phyloP scores from a whole-genome alignment of 1,140 invertebrate genomes.

The Colletes gigas region DNA sequence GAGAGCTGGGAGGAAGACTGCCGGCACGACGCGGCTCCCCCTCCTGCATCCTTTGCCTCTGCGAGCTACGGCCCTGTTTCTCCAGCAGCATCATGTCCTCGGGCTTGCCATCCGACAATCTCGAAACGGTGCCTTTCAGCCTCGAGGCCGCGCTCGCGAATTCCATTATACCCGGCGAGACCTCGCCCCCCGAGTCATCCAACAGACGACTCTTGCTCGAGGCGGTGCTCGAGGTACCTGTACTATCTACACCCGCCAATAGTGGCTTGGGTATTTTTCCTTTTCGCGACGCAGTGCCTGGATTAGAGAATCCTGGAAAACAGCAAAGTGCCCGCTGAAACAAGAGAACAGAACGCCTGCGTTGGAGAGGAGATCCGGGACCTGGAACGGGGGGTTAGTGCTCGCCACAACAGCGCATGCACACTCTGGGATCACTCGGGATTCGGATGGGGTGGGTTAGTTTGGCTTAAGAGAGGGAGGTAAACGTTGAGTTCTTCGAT shows the following conservation, averaged over 20 bases:
- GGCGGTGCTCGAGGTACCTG: slow-evolving; percentile 79
- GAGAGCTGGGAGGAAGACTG: slow-evolving; percentile 84
- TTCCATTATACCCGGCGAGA: slow-evolving; percentile 75
- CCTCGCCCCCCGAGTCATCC: slow-evolving; percentile 79
- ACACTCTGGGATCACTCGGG: slow-evolving; percentile 64
- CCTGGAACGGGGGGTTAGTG: slow-evolving; percentile 79
- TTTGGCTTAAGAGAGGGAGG: slow-evolving; percentile 14
- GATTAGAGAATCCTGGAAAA: slow-evolving; percentile 93
- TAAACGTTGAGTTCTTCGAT: background rate
- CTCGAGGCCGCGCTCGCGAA: slow-evolving; percentile 73
- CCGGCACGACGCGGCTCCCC: slow-evolving; percentile 78
- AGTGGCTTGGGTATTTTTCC: slow-evolving; percentile 91
- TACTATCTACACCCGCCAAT: slow-evolving; percentile 87
- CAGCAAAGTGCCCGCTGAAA: slow-evolving; percentile 91
- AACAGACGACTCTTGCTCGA: slow-evolving; percentile 82
- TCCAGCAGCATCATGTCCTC: slow-evolving; percentile 88
- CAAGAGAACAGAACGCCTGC: slow-evolving; percentile 82
- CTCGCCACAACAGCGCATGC: slow-evolving; percentile 79
- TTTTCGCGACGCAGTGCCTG: slow-evolving; percentile 90
- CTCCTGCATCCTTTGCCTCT: slow-evolving; percentile 86
- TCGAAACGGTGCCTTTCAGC: slow-evolving; percentile 77
- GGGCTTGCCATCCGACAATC: slow-evolving; percentile 78
- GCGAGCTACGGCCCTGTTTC: slow-evolving; percentile 88
- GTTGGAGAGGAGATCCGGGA: slow-evolving; percentile 81
- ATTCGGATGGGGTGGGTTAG: slow-evolving; percentile 16